Conservation (phyloP, 2,797 vertebrate genomes). For the Carapus acus region DNA sequence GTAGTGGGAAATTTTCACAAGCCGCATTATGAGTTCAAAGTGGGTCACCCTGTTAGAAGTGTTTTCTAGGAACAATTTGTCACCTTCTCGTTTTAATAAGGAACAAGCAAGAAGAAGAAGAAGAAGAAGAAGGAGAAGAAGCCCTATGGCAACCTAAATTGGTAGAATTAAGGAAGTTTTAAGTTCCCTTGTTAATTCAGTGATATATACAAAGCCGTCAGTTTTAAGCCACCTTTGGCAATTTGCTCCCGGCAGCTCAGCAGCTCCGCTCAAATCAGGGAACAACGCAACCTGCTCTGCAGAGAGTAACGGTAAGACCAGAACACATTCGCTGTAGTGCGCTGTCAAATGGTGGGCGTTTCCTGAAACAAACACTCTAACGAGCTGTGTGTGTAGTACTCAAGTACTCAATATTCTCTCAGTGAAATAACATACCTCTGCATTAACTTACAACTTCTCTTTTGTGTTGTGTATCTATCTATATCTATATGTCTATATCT, state of each 20-base stretch:
- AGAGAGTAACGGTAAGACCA: conserved; percentile 46
- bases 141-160: conserved; percentile 71
- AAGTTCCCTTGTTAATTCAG: conserved; percentile 78
- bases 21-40: not conserved
- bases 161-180: conserved; percentile 79
- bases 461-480: too few species aligned
- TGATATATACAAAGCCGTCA: conserved; percentile 77
- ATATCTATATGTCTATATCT: not conserved
- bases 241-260: conserved; percentile 62
- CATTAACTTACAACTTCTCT: too few species aligned
- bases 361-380: conserved; percentile 29
- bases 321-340: conserved; percentile 19
- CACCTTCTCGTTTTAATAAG: conserved; percentile 70
- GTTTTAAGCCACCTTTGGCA: conserved; percentile 75
- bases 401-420: not conserved
- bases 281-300: conserved; percentile 1
- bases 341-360: conserved; percentile 54
- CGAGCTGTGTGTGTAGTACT: conserved; percentile 11
- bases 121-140: conserved; percentile 65
- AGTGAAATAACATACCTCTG: too few species aligned
- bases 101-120: conserved; percentile 53
- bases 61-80: conserved; percentile 50
- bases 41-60: conserved; percentile 9
- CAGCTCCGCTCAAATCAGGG: conserved; percentile 32
- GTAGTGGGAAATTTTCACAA: conserved; percentile 10